Conservation (phyloP, 2,113 vertebrate species). For the Corythaixoides concolor region DNA sequence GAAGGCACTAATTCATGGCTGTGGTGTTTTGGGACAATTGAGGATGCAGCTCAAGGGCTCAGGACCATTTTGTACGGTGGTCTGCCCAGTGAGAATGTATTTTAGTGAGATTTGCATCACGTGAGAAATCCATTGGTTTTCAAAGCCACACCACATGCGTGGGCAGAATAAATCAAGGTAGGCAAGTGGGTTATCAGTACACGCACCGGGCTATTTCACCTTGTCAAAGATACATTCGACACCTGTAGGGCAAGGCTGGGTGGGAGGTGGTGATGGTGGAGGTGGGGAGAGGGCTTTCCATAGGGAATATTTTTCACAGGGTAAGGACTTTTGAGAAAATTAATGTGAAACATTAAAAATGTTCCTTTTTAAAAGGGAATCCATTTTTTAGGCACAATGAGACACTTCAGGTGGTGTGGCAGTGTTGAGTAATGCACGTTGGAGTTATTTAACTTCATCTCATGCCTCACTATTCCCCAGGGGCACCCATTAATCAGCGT, state of each 20-base stretch:
- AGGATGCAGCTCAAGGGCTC: neutral
- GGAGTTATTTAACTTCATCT: constrained; percentile 67
- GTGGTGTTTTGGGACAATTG: neutral
- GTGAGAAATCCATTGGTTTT: neutral
- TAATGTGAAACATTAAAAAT: constrained; percentile 69
- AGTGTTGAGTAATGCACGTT: constrained; percentile 62
- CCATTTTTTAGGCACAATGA: constrained; percentile 65
- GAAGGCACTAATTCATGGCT: too few species aligned
- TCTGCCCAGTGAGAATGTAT: neutral
- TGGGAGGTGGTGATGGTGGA: constrained; percentile 12
- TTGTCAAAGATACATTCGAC: neutral
- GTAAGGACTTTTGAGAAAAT: constrained; percentile 63
- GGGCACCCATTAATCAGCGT: constrained; percentile 72
- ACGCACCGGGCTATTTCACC: constrained; percentile 2
- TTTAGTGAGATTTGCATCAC: neutral
- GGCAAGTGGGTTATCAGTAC: neutral
- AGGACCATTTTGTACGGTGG: neutral
- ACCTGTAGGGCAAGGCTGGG: neutral
- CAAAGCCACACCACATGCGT: neutral
- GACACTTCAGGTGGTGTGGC: constrained; percentile 59
- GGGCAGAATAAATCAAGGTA: neutral
- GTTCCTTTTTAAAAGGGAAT: constrained; percentile 62
- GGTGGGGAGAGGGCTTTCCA: constrained; percentile 11
- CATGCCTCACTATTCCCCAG: constrained; percentile 46
- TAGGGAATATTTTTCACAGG: constrained; percentile 5